A percentile compares a stretch with the other conserved stretches of the same genome.
phyloP scores from a whole-genome alignment of 1,140 invertebrate genomes.

The Arion vulgaris region DNA sequence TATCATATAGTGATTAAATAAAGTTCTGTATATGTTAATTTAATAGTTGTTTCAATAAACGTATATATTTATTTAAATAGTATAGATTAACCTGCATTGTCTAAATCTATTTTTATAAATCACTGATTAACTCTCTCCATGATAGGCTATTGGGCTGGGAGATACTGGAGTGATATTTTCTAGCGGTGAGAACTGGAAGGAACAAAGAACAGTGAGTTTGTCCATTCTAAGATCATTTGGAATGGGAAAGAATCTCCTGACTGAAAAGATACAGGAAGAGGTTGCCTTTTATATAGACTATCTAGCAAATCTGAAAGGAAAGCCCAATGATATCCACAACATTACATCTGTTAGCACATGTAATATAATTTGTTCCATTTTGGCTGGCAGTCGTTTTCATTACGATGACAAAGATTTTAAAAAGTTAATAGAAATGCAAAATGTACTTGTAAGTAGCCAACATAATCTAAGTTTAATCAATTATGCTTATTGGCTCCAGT shows the following conservation, averaged over 20 bases:
- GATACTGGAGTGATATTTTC: slow-evolving; percentile 69
- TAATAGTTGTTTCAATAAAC: no score
- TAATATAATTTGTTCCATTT: slow-evolving; percentile 51
- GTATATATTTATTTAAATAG: no score
- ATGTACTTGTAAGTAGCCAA: slow-evolving; percentile 15
- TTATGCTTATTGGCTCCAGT: slow-evolving; percentile 40
- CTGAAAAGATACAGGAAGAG: slow-evolving; percentile 77
- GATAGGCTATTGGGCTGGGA: background rate
- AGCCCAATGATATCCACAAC: slow-evolving; percentile 34
- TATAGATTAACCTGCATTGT: background rate
- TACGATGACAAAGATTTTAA: slow-evolving; percentile 69
- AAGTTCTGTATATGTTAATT: no score
- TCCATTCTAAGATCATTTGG: slow-evolving; percentile 84
- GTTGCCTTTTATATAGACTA: slow-evolving; percentile 29
- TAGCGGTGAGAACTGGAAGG: slow-evolving; percentile 85
- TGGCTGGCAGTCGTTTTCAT: slow-evolving; percentile 57
- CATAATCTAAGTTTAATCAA: slow-evolving; percentile 21
- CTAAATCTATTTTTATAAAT: background rate
- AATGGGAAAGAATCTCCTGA: slow-evolving; percentile 80
- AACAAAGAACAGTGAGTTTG: slow-evolving; percentile 84
- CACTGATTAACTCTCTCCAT: background rate
- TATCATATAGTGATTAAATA: no score
- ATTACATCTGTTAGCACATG: slow-evolving; percentile 38
- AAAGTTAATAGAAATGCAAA: slow-evolving; percentile 18
- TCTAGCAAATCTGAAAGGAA: slow-evolving; percentile 16